Percentiles rank a stretch among this genome's conserved stretches.
phyloP scores from a whole-genome alignment of 2,888 invertebrate species.

The Himalopsyche kuldschensis region DNA sequence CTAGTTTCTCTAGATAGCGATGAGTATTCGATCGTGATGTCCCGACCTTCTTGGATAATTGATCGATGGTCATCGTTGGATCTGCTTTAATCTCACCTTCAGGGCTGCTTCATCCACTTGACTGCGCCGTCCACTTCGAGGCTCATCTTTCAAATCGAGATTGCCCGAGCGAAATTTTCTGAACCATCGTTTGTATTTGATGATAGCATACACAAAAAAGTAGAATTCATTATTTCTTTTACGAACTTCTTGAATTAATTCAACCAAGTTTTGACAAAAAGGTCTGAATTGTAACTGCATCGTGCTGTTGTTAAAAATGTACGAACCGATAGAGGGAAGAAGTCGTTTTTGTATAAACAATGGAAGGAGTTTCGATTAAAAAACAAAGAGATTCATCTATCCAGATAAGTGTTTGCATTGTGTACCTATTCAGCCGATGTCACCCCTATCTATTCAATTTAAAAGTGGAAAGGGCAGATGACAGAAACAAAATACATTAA shows the following conservation, averaged over 20 bases:
- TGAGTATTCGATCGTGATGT: background rate
- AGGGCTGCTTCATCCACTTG: too few relatives aligned
- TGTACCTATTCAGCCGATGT: constrained; percentile 12
- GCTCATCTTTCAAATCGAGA: too few relatives aligned
- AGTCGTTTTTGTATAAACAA: background rate
- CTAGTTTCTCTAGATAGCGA: background rate
- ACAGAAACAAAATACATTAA: constrained; percentile 28
- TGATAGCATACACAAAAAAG: too few relatives aligned
- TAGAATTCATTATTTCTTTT: too few relatives aligned
- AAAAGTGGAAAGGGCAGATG: constrained; percentile 11
- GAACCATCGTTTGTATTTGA: too few relatives aligned
- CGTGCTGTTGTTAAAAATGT: background rate
- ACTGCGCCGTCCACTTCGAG: too few relatives aligned
- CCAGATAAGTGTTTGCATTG: constrained; percentile 28
- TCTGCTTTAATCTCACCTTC: too few relatives aligned
- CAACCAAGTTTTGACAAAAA: background rate
- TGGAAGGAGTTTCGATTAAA: constrained; percentile 11
- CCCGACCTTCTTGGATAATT: background rate
- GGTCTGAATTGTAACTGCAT: background rate
- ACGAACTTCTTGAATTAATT: background rate
- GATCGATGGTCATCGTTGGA: background rate
- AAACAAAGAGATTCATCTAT: constrained; percentile 25
- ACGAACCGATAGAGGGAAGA: background rate
- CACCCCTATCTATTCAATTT: constrained; percentile 30
- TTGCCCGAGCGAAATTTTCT: too few relatives aligned